Evolutionary conservation across 1,140 invertebrate species (phyloP).

Genomic region (Atopsyche davidsoni): DNA sequence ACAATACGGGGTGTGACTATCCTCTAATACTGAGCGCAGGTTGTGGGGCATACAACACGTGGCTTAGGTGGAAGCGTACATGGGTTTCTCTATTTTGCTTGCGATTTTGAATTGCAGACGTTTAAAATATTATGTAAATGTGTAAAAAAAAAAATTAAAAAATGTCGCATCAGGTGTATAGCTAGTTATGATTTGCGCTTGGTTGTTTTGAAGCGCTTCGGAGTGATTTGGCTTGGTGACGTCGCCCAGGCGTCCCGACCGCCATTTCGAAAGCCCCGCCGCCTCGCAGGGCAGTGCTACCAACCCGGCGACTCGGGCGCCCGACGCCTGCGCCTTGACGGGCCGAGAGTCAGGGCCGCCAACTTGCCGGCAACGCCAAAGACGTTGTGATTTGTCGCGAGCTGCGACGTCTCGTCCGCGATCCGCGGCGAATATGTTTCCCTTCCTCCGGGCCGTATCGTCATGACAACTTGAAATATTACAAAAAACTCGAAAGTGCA

Average conservation of each 20-base stretch:
- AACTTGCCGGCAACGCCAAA: conserved; percentile 21
- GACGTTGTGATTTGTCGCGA: conserved; percentile 21
- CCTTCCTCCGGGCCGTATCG: conserved; percentile 11
- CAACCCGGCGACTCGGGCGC: conserved; percentile 16
- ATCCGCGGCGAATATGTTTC: conserved; percentile 15
- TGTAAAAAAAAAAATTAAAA: too few species aligned
- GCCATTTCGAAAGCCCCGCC: background rate
- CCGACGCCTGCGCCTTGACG: conserved; percentile 21
- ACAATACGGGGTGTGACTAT: too few species aligned
- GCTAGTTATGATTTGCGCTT: background rate
- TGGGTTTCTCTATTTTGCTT: too few species aligned
- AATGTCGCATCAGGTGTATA: background rate
- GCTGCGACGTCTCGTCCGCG: conserved; percentile 5
- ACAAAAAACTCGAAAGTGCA: conserved; percentile 8
- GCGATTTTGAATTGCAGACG: too few species aligned
- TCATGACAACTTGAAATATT: conserved; percentile 20
- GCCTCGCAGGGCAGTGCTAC: conserved; percentile 8
- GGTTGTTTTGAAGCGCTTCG: background rate
- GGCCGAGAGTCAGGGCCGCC: conserved; percentile 12
- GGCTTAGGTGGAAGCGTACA: too few species aligned
- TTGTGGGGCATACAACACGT: too few species aligned
- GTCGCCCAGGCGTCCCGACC: background rate
- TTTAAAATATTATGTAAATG: too few species aligned
- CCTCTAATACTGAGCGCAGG: too few species aligned
- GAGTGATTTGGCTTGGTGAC: background rate